Evolutionary conservation across 2,888 invertebrate species (phyloP), one percentile per base, ranked within the genome.

Genomic region (Machimus rusticus): DNA sequence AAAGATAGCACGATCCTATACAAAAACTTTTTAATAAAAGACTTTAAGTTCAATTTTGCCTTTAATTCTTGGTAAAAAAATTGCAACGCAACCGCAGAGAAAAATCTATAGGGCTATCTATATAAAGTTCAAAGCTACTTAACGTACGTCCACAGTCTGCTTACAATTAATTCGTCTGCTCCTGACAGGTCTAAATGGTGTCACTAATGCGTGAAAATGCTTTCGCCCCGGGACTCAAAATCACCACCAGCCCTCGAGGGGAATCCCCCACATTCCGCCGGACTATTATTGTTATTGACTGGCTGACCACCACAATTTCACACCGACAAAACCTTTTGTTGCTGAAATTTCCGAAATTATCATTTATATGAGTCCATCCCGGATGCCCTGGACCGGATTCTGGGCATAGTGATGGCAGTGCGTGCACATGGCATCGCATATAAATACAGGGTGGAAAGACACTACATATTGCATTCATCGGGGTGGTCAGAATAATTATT

Each of bases 121-220:
- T 51, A n/a, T 5, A 23, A 19, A 66, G 66, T 66, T 28, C 3
- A 43, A 78, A 37, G 78, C 78, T 43, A 78, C 39, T 78, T 78
- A 78, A 78, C 39, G n/a, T 43, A 43, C 19, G 43, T 55, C 43
- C 28, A 16, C 51, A 19, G 84, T 74, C 74, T 66, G 57, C 66
- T 8, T 84, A 55, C 88, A 88, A 88, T 88, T 88, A 88, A 87
- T 88, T 88, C 86, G 66, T 79, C 88, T 88, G 88, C n/a, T 78
- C 34, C 19, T 88, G 88, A 88, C 88, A 88, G 88, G 66, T 88
- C 85, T 87, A 78, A 88, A 88, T 88, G 87, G 88, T 88, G 88
- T 88, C 88, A 88, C 87, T 88, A 88, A 88, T 88, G 87, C 88
- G 88, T 88, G 88, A 88, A 88, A 88, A 88, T 86, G 86, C 86